Evolutionary conservation across 2,113 vertebrate genomes (phyloP), one percentile per base, ranked within the genome.

Genomic region (Vicugna pacos): DNA sequence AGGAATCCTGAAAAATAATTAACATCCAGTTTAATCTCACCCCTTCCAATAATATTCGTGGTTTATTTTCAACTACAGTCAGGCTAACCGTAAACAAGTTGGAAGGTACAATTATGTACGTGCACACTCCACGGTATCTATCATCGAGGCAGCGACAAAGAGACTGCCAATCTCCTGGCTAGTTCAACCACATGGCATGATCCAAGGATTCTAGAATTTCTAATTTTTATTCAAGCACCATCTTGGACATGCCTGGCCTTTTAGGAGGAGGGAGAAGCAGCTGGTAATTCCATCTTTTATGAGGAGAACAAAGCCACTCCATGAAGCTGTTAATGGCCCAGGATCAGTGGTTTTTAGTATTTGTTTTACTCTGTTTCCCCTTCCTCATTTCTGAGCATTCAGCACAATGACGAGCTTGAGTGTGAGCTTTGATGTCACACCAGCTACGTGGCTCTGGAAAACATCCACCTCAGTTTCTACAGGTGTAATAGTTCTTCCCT

Each of bases 41-140:
- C 48, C 9, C n/a, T 96, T 90, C 54, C 32, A 96, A 82, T 95
- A 87, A 87, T 82, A 89, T 60, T 73, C 73, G 46, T 10, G 24
- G 50, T 20, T 50, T 76, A 91, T 93, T 94, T 87, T 97, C 28
- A 97, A 95, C 52, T 42, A 67, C 35, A 91, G 56, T 3, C 65
- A 96, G 89, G 54, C 56, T 91, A 76, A 89, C 83, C 28, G 91
- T 82, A 93, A 93, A 89, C 28, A 89, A 87, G 81, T 90, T 89
- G 76, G 64, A 86, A 82, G 32, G n/a, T 26, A 26, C 91, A 70
- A 86, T 92, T 80, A 54, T 7, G 67, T 60, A 54, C 79, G 28
- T 80, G 10, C 72, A 60, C 58, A 90, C 35, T 94, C 56, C 60
- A 35, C 81, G 48, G 67, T 82, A 64, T 77, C 72, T 89, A 26